phyloP scores from a whole-genome alignment of 2,888 invertebrate genomes.

The Sesamia inferens region DNA sequence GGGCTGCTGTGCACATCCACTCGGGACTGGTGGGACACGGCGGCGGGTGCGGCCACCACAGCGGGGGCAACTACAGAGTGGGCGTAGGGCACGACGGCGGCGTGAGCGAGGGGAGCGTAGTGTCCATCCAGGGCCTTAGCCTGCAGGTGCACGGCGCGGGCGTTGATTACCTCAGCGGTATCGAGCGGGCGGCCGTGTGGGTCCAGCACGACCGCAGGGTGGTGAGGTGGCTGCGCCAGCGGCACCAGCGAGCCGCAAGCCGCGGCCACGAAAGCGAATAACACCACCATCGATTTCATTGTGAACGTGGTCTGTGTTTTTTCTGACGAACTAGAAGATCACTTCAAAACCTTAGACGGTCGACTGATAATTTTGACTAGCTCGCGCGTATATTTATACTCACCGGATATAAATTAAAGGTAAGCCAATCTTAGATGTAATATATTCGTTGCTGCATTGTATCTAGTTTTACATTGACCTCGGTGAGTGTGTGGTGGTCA shows the following conservation, averaged over 20 bases:
- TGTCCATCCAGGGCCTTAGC: slow-evolving; percentile 85
- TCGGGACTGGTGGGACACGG: slow-evolving; percentile 80
- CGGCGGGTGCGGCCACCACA: slow-evolving; percentile 63
- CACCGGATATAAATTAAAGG: slow-evolving; percentile 85
- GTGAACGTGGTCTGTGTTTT: slow-evolving; percentile 76
- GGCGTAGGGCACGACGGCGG: slow-evolving; percentile 71
- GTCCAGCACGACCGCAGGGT: slow-evolving; percentile 86
- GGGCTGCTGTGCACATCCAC: slow-evolving; percentile 76
- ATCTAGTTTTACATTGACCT: no score
- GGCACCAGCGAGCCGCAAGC: slow-evolving; percentile 89
- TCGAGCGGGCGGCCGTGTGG: slow-evolving; percentile 87
- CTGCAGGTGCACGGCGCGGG: slow-evolving; percentile 86
- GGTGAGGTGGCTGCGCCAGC: slow-evolving; percentile 85
- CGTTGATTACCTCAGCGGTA: slow-evolving; percentile 87
- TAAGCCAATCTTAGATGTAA: slow-evolving; percentile 28
- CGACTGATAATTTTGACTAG: slow-evolving; percentile 69
- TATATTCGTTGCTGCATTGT: no score
- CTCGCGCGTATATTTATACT: slow-evolving; percentile 83
- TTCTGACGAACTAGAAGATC: slow-evolving; percentile 81
- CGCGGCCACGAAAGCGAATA: slow-evolving; percentile 91
- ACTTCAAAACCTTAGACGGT: slow-evolving; percentile 79
- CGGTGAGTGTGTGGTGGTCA: no score
- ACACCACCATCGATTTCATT: slow-evolving; percentile 90
- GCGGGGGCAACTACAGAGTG: slow-evolving; percentile 69
- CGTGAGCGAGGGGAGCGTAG: slow-evolving; percentile 71